A percentile compares a stretch with the other conserved stretches of the same genome.
phyloP scores from a whole-genome alignment of 2,888 invertebrate species.

The Scaptomyza parva region DNA sequence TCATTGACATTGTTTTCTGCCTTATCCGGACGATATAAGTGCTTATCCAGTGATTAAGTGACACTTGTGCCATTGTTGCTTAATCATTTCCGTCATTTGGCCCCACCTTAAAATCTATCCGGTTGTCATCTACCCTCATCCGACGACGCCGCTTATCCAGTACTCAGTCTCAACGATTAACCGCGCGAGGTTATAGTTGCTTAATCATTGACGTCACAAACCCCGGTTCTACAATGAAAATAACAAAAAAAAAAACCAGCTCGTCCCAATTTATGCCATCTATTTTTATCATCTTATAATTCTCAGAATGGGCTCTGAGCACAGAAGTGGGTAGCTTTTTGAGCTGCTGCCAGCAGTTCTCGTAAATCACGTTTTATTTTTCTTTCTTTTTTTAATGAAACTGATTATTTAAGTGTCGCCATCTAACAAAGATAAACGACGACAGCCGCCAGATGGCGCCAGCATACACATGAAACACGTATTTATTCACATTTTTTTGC shows the following conservation, averaged over 20 bases:
- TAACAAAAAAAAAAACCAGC: neutral
- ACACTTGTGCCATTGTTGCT: conserved; percentile 8
- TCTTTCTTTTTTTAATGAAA: neutral
- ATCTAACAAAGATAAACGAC: conserved; percentile 9
- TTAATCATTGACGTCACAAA: conserved; percentile 32
- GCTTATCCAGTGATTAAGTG: conserved; percentile 8
- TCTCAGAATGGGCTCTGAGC: conserved; percentile 20
- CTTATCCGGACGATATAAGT: conserved; percentile 9
- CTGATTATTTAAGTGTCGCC: conserved; percentile 18
- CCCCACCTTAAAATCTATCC: neutral
- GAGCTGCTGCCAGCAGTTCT: neutral
- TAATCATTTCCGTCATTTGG: conserved; percentile 32
- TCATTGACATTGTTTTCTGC: neutral
- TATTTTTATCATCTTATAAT: conserved; percentile 37
- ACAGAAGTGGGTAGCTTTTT: conserved; percentile 9
- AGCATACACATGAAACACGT: neutral
- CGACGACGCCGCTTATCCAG: neutral
- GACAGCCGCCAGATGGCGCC: conserved; percentile 24
- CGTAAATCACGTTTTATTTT: conserved; percentile 11
- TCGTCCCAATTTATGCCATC: conserved; percentile 21
- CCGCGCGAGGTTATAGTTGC: conserved; percentile 15
- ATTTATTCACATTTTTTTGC: neutral
- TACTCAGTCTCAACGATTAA: conserved; percentile 10
- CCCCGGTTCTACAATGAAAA: neutral
- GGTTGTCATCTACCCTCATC: neutral